Evolutionary conservation across 2,797 vertebrate genomes (phyloP).

Genomic region (Diceros bicornis): DNA sequence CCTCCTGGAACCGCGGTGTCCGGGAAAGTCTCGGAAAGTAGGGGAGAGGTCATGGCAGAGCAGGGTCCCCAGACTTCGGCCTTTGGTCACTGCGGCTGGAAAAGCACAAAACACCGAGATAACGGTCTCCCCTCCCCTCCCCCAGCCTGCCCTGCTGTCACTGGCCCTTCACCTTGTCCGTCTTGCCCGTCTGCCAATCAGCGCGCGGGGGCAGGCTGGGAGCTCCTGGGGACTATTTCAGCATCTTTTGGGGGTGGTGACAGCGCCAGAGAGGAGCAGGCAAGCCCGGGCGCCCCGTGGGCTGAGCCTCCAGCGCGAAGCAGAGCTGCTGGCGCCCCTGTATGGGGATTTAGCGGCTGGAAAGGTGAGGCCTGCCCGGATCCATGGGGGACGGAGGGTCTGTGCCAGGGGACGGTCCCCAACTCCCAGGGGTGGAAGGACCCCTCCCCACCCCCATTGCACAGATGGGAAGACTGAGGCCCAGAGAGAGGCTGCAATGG

Average conservation of each 20-base stretch:
- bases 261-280: slow-evolving; percentile 71
- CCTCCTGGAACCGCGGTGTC: background rate
- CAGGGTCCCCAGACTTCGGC: slow-evolving; percentile 82
- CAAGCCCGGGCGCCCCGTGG: background rate
- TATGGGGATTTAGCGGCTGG: slow-evolving; percentile 23
- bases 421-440: background rate
- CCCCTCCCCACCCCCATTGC: no score
- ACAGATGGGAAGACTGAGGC: slow-evolving; percentile 23
- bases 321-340: background rate
- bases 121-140: slow-evolving; percentile 83
- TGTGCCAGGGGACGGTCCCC: background rate
- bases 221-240: slow-evolving; percentile 75
- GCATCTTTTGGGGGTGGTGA: slow-evolving; percentile 85
- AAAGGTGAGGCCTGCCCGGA: slow-evolving; percentile 63
- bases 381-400: background rate
- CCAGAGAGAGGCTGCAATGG: background rate
- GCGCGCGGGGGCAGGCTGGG: slow-evolving; percentile 63
- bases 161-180: slow-evolving; percentile 1
- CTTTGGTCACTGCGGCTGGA: slow-evolving; percentile 56
- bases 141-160: background rate
- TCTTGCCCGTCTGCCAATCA: slow-evolving; percentile 20
- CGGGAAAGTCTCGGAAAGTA: slow-evolving; percentile 79
- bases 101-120: slow-evolving; percentile 86
- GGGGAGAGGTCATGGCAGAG: slow-evolving; percentile 86
- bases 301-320: background rate